Evolutionary conservation across 2,797 vertebrate species (phyloP), one percentile per base, ranked within the genome.

Genomic region (Gymnocypris eckloni): DNA sequence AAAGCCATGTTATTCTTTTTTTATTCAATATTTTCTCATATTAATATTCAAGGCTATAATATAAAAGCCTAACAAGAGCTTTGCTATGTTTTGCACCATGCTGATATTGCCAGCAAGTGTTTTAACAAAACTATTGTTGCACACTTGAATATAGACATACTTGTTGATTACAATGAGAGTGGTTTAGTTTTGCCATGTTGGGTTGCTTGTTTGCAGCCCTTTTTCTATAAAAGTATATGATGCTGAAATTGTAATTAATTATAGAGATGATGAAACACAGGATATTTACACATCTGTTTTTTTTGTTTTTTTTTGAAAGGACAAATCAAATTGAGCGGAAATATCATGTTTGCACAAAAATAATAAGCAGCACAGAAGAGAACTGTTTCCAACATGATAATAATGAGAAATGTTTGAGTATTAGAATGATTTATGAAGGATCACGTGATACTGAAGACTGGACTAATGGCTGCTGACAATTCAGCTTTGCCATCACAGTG

Each of bases 141-240:
- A 43, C 12, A n/a, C 33, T 78, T 75, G 16, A 54, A 78, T 43
- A 41, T n/a, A 45, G 39, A 79, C n/a, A 18, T 22, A 9, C 64
- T 25, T 10, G 39, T 45, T 64, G 39, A 59, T 79, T 79, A 54
- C 73, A 76, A 76, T 76, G 28, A 22, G 5, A 76, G 28, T 22
- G 18, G 11, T 54, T 28, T 22, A 22, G 73, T 20, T 54, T 50
- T 76, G 4, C 54, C 9, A 54, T 1, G 28, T 37, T 11, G 6
- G 10, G 28, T 54, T 20, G 48, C 28, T 52, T 76, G 25, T 76
- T 22, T 76, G 73, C 28, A 54, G 2, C 48, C 0, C 9, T 48
- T 48, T 52, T 73, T 73, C 6, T 48, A 37, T 54, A 22, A 54
- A 54, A 54, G 9, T 10, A 8, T 72, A 15, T 48, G 22, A 25